Base-by-base conservation (phyloP, 1,140 invertebrate species). In the Drosophila busckii region DNA sequence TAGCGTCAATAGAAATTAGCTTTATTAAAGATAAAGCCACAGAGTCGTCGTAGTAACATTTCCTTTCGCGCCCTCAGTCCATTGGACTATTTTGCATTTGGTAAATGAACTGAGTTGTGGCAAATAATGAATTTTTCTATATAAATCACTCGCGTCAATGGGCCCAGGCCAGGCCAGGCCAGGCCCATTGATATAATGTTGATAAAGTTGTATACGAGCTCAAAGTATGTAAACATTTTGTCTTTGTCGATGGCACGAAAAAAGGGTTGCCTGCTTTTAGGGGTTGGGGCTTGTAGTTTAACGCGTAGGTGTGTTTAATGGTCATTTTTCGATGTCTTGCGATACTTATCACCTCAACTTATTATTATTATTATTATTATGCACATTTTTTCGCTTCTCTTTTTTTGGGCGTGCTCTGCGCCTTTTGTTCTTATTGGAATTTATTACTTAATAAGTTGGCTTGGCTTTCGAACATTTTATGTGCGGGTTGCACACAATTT, bases 91-190 rank as follows among this genome's bases (percentile, higher is more conserved):
- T 69, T 80, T 82, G 75, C 75, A 70, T 82, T 78, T 78, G 29
- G 53, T 55, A 60, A 76, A 75, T 75, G 66, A 35, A 76, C 61
- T 60, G 38, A 40, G 20, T 31, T 22, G 44, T 32, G n/a, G 70
- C 65, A 75, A 82, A 82, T 82, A 82, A 82, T 82, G 76, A 82
- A 82, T 82, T 70, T 70, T 67, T 82, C 53, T 22, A 75, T 76
- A 82, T 82, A 82, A 82, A 82, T 82, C 75, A 82, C 75, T 75
- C 70, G 69, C 60, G 73, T 69, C 73, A 82, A 80, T 75, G 76
- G 69, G 75, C n/a, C n/a, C n/a, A n/a, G n/a, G n/a, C n/a, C n/a
- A n/a, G n/a, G n/a, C n/a, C n/a, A n/a, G n/a, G n/a, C 65, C 44
- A 32, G 60, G 65, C 76, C 68, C 75, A 80, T 73, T 80, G 69